Base-by-base conservation (phyloP, 2,797 vertebrate species). In the Sebastes nivosus region DNA sequence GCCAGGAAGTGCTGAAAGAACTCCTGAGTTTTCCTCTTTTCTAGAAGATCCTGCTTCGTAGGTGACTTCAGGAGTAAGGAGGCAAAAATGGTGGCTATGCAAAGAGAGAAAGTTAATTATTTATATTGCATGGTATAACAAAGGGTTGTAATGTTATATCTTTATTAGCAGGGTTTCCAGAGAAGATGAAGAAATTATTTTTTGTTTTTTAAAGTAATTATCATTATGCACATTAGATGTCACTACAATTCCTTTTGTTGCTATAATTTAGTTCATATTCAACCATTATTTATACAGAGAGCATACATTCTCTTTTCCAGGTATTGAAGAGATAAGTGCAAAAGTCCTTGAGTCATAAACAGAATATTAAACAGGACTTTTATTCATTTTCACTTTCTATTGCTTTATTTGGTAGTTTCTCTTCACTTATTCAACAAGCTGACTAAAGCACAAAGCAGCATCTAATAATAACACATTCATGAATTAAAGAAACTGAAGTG, bases 11-110 rank as follows among this genome's bases (percentile, higher is more conserved):
- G 97, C 18, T 87, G 95, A 89, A 99, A 95, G 58, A 99, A 99
- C 29, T 97, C 97, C 91, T 97, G 97, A n/a, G 96, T 96, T 87
- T 96, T 98, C 90, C 93, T 97, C 93, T 99, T 99, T 68, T 97
- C 96, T 0, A 81, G 75, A 3, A 96, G 92, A 75, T 97, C 96
- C 6, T 97, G 97, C 1, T 93, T 91, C 4, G 86, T 89, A 0
- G 95, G 89, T 8, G 97, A 97, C 25, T 95, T 95, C 57, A 99
- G 94, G 11, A 99, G 77, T 88, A 99, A 91, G 2, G 96, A 95
- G 75, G 97, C 96, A 85, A 99, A 99, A 87, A 98, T 95, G 65
- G 97, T 97, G 25, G 95, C 99, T 93, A 42, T 36, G 58, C 14
- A 82, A 22, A 84, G 71, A 81, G 42, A 46, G 25, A 84, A 69